Percentiles rank a stretch among this genome's conserved stretches.
phyloP scores from a whole-genome alignment of 2,888 invertebrate genomes.

The Mesoligia furuncula region DNA sequence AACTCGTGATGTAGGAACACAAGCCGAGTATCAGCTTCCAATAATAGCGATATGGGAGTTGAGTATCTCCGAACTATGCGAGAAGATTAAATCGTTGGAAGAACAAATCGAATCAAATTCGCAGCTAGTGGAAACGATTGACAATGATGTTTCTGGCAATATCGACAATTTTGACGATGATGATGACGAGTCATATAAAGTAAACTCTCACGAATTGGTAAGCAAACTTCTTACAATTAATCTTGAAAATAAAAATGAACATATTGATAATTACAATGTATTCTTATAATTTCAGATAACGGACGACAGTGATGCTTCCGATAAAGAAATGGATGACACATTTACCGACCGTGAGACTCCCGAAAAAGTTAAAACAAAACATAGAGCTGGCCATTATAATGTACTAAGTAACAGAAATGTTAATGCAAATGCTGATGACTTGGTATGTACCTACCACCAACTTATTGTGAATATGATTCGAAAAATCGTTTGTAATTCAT shows the following conservation, averaged over 20 bases:
- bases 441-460: conserved; percentile 46
- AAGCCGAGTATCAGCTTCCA: conserved; percentile 69
- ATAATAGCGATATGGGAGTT: conserved; percentile 70
- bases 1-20: conserved; percentile 68
- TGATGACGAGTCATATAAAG: conserved; percentile 43
- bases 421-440: conserved; percentile 54
- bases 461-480: neutral
- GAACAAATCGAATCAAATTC: conserved; percentile 62
- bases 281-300: too few species aligned
- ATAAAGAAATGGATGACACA: too few species aligned
- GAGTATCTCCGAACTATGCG: conserved; percentile 68
- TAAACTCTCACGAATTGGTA: conserved; percentile 39
- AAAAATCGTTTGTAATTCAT: neutral
- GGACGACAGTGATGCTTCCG: too few species aligned
- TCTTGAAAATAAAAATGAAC: neutral
- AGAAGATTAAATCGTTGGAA: conserved; percentile 68
- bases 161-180: conserved; percentile 37
- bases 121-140: conserved; percentile 21
- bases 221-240: neutral
- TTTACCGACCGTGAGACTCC: too few species aligned
- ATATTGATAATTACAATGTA: conserved; percentile 14
- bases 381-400: too few species aligned
- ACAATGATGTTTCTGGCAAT: conserved; percentile 41
- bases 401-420: conserved; percentile 54
- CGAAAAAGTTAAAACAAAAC: too few species aligned